A percentile compares a stretch with the other conserved stretches of the same genome.
These are phyloP conservation scores for Charina bottae DNA, from an alignment of 2,113 vertebrate species.

Conservation along the genomic window DNA sequence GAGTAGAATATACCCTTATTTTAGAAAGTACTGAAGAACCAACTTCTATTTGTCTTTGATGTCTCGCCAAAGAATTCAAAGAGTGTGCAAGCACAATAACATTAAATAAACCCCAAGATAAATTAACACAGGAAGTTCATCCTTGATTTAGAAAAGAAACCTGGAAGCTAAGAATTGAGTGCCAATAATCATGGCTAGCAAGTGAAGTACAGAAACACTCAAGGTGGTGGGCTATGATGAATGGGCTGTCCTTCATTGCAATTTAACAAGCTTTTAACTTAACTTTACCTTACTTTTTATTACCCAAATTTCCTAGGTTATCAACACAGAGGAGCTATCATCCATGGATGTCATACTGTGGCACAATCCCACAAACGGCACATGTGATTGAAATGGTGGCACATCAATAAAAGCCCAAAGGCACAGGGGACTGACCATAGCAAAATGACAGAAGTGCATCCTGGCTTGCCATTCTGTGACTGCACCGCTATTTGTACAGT, in stretches of 20 bases:
- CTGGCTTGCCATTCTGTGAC: neutral
- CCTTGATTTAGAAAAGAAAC: too few species aligned
- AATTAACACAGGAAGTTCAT: too few species aligned
- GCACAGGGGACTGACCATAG: neutral
- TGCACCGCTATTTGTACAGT: neutral
- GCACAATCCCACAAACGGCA: neutral
- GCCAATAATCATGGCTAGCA: neutral
- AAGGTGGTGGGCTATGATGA: neutral
- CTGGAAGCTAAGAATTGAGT: too few species aligned
- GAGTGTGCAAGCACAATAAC: too few species aligned
- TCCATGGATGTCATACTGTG: neutral
- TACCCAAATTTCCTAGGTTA: neutral
- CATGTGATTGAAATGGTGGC: neutral
- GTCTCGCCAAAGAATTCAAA: too few species aligned
- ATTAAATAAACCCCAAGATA: too few species aligned
- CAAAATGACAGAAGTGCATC: neutral
- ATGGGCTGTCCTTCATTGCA: neutral
- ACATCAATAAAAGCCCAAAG: neutral
- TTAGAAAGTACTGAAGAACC: too few species aligned
- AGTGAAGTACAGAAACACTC: neutral
- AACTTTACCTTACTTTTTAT: too few species aligned
- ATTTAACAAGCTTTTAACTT: neutral
- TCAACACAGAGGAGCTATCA: too few species aligned
- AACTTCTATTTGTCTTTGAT: too few species aligned
- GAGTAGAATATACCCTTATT: too few species aligned